phyloP scores from a whole-genome alignment of 2,113 vertebrate genomes.

The Callospermophilus lateralis region DNA sequence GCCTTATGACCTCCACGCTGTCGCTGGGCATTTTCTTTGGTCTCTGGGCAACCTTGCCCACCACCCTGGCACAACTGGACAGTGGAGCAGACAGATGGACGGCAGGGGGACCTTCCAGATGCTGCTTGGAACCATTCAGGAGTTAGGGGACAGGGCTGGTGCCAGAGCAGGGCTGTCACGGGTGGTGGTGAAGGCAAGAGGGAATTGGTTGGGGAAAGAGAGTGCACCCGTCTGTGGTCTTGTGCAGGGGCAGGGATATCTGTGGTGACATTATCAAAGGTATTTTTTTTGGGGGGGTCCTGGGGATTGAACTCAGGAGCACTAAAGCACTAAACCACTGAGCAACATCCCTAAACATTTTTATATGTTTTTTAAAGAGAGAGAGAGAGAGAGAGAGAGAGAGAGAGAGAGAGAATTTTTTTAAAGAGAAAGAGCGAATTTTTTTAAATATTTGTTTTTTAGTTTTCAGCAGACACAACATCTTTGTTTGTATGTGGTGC shows the following conservation, averaged over 20 bases:
- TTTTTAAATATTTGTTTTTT: too few species aligned
- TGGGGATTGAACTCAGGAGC: too few species aligned
- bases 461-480: too few species aligned
- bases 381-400: too few species aligned
- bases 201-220: rapidly evolving
- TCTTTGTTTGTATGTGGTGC: too few species aligned
- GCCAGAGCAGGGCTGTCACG: neutral
- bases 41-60: neutral
- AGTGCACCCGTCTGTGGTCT: rapidly evolving
- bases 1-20: too few species aligned
- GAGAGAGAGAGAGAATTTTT: too few species aligned
- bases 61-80: neutral
- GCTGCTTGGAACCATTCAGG: neutral
- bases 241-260: neutral
- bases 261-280: neutral
- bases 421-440: too few species aligned
- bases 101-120: neutral
- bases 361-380: too few species aligned
- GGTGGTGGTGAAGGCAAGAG: neutral
- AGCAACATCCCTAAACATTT: too few species aligned
- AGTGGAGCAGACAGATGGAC: neutral
- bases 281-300: too few species aligned
- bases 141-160: neutral
- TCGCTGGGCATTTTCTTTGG: neutral
- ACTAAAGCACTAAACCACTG: too few species aligned